Evolutionary conservation across 2,888 invertebrate species (phyloP).

Genomic region (Hoplodrina blanda): DNA sequence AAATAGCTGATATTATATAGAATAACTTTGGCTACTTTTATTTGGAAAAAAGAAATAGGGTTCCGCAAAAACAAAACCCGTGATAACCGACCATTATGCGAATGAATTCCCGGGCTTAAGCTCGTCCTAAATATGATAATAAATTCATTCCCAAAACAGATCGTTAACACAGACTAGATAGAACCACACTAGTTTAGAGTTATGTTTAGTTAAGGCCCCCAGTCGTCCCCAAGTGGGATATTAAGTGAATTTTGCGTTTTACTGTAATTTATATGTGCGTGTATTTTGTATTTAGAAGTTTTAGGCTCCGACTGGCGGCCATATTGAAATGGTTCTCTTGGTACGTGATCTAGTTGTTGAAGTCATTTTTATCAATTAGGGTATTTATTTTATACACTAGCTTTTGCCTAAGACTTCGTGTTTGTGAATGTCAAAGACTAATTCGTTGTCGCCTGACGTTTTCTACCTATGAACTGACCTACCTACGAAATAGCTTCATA

Average conservation of each 20-base stretch:
- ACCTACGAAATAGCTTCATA: too few relatives aligned
- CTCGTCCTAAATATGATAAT: slow-evolving; percentile 31
- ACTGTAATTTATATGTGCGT: slow-evolving; percentile 40
- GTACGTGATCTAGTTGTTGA: not conserved
- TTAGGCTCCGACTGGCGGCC: slow-evolving; percentile 4
- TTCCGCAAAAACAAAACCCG: too few relatives aligned
- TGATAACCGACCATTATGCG: too few relatives aligned
- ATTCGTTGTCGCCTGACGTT: too few relatives aligned
- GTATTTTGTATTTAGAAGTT: slow-evolving; percentile 39
- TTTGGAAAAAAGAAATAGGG: too few relatives aligned
- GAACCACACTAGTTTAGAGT: slow-evolving; percentile 51
- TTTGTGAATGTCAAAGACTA: too few relatives aligned
- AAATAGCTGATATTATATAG: too few relatives aligned
- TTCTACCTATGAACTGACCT: too few relatives aligned
- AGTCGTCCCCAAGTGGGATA: slow-evolving; percentile 45
- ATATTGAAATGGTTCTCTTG: slow-evolving; percentile 9
- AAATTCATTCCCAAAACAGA: slow-evolving; percentile 39
- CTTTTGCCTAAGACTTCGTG: too few relatives aligned
- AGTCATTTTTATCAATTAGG: slow-evolving; percentile 16
- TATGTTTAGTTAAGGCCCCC: slow-evolving; percentile 50
- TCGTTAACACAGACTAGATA: slow-evolving; percentile 38
- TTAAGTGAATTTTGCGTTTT: slow-evolving; percentile 55
- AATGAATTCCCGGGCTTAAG: too few relatives aligned
- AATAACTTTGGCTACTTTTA: too few relatives aligned
- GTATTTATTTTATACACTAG: too few relatives aligned